Evolutionary conservation across 2,888 invertebrate species (phyloP).

Genomic region (Diarsia dahlii): DNA sequence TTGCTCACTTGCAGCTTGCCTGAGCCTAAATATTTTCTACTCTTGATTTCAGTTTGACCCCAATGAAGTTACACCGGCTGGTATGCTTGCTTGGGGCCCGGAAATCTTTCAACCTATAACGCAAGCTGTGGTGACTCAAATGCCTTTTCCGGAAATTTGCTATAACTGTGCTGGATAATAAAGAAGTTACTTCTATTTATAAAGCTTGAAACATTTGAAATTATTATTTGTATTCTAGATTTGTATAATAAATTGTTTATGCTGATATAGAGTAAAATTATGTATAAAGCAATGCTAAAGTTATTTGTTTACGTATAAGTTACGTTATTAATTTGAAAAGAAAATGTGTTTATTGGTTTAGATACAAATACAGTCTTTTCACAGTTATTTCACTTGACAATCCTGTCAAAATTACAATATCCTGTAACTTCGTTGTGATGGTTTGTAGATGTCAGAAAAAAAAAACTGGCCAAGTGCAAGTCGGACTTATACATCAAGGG

Average conservation of each 20-base stretch:
- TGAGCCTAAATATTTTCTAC: not conserved
- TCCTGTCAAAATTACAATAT: no score
- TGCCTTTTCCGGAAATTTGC: slow-evolving; percentile 79
- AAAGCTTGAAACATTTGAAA: not conserved
- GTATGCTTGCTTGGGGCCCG: slow-evolving; percentile 74
- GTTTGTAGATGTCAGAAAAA: no score
- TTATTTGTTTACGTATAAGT: not conserved
- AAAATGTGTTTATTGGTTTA: not conserved
- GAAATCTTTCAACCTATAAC: slow-evolving; percentile 75
- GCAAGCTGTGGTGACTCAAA: slow-evolving; percentile 66
- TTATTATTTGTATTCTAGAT: not conserved
- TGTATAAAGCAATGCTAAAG: not conserved
- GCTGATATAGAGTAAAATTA: not conserved
- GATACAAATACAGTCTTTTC: no score
- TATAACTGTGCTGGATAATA: slow-evolving; percentile 73
- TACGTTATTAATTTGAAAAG: not conserved
- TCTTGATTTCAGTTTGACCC: slow-evolving; percentile 75
- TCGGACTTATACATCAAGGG: no score
- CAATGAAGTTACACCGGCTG: slow-evolving; percentile 57
- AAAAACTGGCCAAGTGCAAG: no score
- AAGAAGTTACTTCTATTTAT: not conserved
- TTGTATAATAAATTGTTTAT: not conserved
- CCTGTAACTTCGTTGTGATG: no score
- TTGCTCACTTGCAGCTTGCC: no score
- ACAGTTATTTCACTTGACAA: no score